Evolutionary conservation across 2,888 invertebrate species (phyloP).

Genomic region (Prosapia bicincta): DNA sequence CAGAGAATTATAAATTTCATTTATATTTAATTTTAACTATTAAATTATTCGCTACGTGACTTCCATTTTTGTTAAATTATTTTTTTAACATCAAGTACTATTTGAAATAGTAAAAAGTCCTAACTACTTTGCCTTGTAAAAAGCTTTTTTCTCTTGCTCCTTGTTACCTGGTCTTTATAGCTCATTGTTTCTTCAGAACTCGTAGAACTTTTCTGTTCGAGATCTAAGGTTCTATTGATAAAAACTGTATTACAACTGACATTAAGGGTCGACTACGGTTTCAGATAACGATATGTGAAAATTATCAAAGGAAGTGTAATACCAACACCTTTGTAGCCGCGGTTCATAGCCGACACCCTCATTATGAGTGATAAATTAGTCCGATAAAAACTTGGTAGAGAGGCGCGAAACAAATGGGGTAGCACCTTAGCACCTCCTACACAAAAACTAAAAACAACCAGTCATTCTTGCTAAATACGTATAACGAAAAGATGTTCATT

Average conservation of each 20-base stretch:
- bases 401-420: constrained; percentile 2
- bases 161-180: no score
- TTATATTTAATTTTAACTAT: no score
- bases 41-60: no score
- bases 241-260: background rate
- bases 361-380: background rate
- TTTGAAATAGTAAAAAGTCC: no score
- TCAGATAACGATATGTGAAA: background rate
- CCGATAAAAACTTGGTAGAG: background rate
- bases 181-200: background rate
- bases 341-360: background rate
- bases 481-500: no score
- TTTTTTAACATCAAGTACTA: no score
- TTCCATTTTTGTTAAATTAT: no score
- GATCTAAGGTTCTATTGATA: background rate
- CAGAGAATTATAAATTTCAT: no score
- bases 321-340: background rate
- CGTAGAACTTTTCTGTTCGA: background rate
- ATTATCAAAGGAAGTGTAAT: background rate
- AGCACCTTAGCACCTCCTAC: background rate
- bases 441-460: background rate
- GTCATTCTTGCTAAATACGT: background rate
- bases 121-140: no score
- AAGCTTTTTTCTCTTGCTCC: no score
- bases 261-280: no score